phyloP scores from a whole-genome alignment of 2,888 invertebrate species.

The Cordylochernes scorpioides region DNA sequence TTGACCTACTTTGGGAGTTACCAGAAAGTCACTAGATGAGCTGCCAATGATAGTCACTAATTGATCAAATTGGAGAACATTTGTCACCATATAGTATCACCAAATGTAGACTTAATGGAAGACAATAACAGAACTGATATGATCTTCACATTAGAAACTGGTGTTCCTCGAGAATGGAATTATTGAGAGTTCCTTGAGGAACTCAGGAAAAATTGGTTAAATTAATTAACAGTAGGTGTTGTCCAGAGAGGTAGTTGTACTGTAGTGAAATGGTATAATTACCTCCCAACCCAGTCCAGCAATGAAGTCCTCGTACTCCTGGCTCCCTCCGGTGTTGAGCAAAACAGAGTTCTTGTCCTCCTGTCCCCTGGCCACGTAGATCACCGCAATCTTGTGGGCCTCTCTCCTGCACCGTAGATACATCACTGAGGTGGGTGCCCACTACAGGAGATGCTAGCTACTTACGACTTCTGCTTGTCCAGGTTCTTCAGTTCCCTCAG shows the following conservation, averaged over 20 bases:
- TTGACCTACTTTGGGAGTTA: no score
- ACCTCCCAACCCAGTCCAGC: conserved; percentile 26
- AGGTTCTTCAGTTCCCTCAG: conserved; percentile 69
- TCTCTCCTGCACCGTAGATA: conserved; percentile 19
- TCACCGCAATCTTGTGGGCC: conserved; percentile 62
- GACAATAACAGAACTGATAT: no score
- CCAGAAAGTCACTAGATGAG: no score
- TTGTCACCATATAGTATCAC: no score
- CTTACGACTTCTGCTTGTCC: conserved; percentile 41
- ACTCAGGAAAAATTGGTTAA: no score
- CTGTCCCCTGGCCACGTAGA: conserved; percentile 90
- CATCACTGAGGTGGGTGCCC: no score
- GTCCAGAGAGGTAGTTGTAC: no score
- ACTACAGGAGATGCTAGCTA: no score
- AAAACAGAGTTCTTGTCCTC: conserved; percentile 83
- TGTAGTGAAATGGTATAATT: not conserved
- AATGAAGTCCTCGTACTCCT: conserved; percentile 51
- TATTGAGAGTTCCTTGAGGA: not conserved
- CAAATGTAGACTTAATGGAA: no score
- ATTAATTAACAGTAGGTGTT: no score
- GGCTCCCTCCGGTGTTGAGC: conserved; percentile 68
- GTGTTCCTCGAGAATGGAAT: not conserved
- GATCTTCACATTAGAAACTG: not conserved
- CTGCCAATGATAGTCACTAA: no score
- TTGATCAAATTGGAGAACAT: no score